Conservation (phyloP, 2,888 invertebrate genomes). For the Pachycephus smyrnensis region DNA sequence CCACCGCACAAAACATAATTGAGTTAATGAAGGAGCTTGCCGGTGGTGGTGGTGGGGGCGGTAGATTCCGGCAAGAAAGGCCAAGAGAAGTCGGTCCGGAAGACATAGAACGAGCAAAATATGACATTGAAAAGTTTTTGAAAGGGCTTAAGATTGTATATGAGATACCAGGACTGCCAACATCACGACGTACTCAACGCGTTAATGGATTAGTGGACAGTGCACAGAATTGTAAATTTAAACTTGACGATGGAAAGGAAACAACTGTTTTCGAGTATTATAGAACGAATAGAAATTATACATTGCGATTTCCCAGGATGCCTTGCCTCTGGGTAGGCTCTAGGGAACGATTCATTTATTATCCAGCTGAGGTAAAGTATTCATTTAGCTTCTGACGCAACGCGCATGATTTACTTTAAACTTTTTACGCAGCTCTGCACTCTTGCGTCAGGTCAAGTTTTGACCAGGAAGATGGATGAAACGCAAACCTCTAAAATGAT, state of each 20-base stretch:
- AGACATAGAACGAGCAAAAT: slow-evolving; percentile 18
- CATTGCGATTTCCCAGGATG: slow-evolving; percentile 74
- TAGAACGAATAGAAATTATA: slow-evolving; percentile 60
- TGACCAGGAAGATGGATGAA: slow-evolving; percentile 83
- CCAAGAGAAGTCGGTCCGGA: slow-evolving; percentile 45
- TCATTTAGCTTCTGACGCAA: background rate
- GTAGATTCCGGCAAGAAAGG: slow-evolving; percentile 49
- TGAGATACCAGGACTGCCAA: slow-evolving; percentile 65
- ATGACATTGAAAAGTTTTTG: slow-evolving; percentile 60
- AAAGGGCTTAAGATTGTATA: slow-evolving; percentile 69
- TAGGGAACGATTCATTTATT: slow-evolving; percentile 75
- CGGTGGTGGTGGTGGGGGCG: slow-evolving; percentile 30
- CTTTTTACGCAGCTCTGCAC: slow-evolving; percentile 46
- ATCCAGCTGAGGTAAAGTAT: slow-evolving; percentile 80
- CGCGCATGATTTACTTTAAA: background rate
- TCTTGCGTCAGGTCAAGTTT: slow-evolving; percentile 83
- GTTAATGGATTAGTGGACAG: slow-evolving; percentile 65
- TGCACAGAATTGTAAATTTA: slow-evolving; percentile 64
- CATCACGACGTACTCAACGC: slow-evolving; percentile 65
- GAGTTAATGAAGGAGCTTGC: slow-evolving; percentile 62
- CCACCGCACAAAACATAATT: slow-evolving; percentile 69
- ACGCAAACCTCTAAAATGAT: slow-evolving; percentile 91
- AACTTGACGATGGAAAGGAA: slow-evolving; percentile 41
- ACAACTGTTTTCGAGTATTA: slow-evolving; percentile 70
- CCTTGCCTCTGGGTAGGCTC: slow-evolving; percentile 89